These are phyloP conservation scores for Sinocyclocheilus anshuiensis DNA, from an alignment of 2,113 vertebrate genomes.

Conservation along the genomic window DNA sequence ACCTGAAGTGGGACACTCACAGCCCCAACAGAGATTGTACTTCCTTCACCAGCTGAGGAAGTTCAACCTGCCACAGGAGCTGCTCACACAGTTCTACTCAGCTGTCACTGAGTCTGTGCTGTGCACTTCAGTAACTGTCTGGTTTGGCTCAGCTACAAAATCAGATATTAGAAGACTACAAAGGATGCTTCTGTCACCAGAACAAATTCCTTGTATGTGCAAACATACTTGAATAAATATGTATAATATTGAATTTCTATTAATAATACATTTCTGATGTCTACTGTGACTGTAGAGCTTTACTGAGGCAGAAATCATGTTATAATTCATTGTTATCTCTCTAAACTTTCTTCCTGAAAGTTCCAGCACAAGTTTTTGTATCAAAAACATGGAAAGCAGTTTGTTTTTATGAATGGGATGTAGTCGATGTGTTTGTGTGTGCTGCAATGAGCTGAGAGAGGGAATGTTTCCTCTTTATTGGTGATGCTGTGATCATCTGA, in stretches of 20 bases:
- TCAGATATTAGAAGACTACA: no score
- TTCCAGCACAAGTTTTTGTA: neutral
- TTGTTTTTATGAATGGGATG: neutral
- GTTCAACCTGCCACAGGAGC: no score
- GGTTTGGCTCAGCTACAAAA: no score
- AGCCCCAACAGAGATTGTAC: no score
- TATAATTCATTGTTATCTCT: neutral
- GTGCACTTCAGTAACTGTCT: no score
- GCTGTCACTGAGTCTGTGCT: no score
- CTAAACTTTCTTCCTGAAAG: neutral
- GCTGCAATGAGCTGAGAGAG: slow-evolving; percentile 47
- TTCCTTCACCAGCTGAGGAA: no score
- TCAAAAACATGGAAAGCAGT: neutral
- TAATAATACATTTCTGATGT: neutral
- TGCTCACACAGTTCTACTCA: no score
- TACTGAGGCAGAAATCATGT: neutral
- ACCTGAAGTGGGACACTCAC: no score
- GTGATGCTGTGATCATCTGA: slow-evolving; percentile 72
- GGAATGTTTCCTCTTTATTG: slow-evolving; percentile 76
- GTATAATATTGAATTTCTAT: neutral
- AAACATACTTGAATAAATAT: neutral
- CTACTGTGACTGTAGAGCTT: neutral
- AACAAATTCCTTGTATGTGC: no score
- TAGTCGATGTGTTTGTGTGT: slow-evolving; percentile 30
- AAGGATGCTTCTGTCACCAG: no score